Base-by-base conservation (phyloP, 2,113 vertebrate genomes). In the Semnopithecus entellus region DNA sequence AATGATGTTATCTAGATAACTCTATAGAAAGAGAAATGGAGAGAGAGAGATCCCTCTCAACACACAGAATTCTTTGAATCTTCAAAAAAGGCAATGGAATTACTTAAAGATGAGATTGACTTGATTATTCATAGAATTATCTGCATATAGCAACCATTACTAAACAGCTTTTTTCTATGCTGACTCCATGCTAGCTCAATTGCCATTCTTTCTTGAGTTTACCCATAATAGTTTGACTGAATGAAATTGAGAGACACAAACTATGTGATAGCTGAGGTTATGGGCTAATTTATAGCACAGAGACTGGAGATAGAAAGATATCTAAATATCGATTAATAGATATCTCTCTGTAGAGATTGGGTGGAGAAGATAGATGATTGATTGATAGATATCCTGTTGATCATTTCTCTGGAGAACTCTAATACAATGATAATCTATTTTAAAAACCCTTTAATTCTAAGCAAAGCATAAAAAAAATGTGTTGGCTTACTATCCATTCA, bases 391-490 rank as follows among this genome's bases (percentile, higher is more conserved):
- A 32, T 22, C 8, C 8, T 55, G 5, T 73, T 20, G 20, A 3
- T 48, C 73, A 8, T 79, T 40, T 48, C 43, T 91, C 59, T 85
- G 18, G 72, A 70, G 32, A 85, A 70, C 32, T 23, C 25, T 76
- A 66, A 81, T 52, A 70, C 6, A 57, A 10, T 3, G 27, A 66
- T 22, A 94, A 61, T 64, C 52, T 52, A 25, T 87, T 22, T 72
- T 64, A 70, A 70, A 66, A 82, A 30, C 8, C 82, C 43, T 88
- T 94, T 88, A 59, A 80, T 90, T 95, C 76, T 78, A 85, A 92
- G 64, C 16, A 85, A 73, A 91, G 20, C 43, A 66, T 96, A 8
- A 59, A 82, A 78, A 78, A 78, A 57, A 32, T 48, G 4, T 72
- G 6, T 38, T 90, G 64, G 17, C 16, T 91, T 94, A 16, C 30